These are phyloP conservation scores for Blastomussa wellsi DNA, from an alignment of 92 coral and sea anemone species.

Conservation along the genomic window DNA sequence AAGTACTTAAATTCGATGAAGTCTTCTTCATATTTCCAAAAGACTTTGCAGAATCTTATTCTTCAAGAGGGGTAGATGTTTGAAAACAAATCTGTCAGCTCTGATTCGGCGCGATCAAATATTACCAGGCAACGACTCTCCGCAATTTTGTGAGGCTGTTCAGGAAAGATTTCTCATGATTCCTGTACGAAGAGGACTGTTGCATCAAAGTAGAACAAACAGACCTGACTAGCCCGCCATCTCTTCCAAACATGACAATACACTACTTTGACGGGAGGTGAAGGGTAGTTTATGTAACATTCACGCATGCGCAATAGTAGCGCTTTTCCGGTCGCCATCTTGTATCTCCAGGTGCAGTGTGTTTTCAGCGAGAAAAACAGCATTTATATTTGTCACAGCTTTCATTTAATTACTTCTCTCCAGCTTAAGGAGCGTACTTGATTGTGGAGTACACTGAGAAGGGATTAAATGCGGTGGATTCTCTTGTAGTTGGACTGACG, in stretches of 20 bases:
- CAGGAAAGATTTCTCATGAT: neutral
- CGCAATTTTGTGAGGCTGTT: neutral
- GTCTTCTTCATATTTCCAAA: conserved; percentile 49
- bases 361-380: neutral
- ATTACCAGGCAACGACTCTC: conserved; percentile 21
- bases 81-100: neutral
- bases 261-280: conserved; percentile 6
- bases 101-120: neutral
- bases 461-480: neutral
- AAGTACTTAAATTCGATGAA: conserved; percentile 50
- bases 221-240: conserved; percentile 45
- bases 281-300: neutral
- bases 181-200: neutral
- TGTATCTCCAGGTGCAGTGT: conserved; percentile 12
- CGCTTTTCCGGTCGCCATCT: conserved; percentile 16
- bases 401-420: neutral
- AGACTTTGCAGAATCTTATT: neutral
- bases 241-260: neutral
- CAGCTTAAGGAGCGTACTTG: neutral
- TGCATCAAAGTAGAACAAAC: too few species aligned
- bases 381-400: neutral
- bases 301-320: conserved; percentile 40
- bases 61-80: neutral
- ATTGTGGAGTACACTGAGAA: neutral
- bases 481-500: neutral